Percentiles rank a stretch among this genome's conserved stretches.
These are phyloP conservation scores for Megalurothrips usitatus DNA, from an alignment of 2,888 invertebrate species.

Conservation along the genomic window DNA sequence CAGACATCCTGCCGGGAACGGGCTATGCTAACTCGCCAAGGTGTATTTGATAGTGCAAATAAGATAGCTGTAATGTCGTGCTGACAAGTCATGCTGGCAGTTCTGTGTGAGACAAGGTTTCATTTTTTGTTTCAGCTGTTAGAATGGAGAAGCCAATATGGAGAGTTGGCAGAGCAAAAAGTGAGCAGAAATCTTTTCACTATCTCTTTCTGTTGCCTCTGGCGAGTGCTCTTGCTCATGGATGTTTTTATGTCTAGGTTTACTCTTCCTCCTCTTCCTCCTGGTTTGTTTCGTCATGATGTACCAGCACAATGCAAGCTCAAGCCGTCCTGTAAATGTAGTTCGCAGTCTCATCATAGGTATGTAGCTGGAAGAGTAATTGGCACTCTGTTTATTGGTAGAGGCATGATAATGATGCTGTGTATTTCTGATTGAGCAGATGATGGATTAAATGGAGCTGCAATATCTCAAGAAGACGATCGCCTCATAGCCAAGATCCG, in stretches of 20 bases:
- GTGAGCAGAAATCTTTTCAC: background rate
- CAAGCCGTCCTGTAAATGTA: background rate
- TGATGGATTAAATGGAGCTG: constrained; percentile 38
- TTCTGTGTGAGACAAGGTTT: background rate
- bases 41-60: too few species aligned
- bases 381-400: background rate
- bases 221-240: background rate
- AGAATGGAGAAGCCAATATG: background rate
- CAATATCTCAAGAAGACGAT: constrained; percentile 37
- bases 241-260: background rate
- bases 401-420: background rate
- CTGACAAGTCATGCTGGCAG: too few species aligned
- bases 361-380: background rate
- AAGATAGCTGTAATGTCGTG: too few species aligned
- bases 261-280: background rate
- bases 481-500: constrained; percentile 37
- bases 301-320: background rate
- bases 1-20: too few species aligned
- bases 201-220: too few species aligned
- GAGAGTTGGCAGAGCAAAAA: background rate
- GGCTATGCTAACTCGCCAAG: too few species aligned
- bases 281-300: background rate
- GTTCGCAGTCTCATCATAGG: background rate
- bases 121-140: background rate
- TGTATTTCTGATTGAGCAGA: background rate